phyloP scores from a whole-genome alignment of 2,797 vertebrate genomes.

The Thripadectes ignobilis region DNA sequence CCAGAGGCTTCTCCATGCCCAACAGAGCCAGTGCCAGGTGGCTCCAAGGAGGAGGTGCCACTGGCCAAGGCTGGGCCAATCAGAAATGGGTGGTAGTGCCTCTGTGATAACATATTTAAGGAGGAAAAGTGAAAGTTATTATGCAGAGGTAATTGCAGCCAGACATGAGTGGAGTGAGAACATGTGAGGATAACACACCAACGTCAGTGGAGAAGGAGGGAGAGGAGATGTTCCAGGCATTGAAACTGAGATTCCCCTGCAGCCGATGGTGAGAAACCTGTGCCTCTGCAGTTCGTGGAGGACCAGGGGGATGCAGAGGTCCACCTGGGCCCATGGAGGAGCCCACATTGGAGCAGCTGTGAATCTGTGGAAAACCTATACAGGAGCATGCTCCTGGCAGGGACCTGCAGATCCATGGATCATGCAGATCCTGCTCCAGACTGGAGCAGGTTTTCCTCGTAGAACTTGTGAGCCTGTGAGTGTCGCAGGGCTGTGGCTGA shows the following conservation, averaged over 20 bases:
- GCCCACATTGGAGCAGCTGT: rapidly evolving
- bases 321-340: background rate
- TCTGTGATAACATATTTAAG: background rate
- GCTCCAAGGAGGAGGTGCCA: background rate
- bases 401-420: background rate
- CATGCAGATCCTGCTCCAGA: too few relatives aligned
- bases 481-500: background rate
- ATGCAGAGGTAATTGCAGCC: background rate
- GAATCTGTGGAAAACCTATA: rapidly evolving
- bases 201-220: background rate
- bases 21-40: background rate
- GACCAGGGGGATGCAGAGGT: background rate
- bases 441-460: background rate
- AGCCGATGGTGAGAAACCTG: background rate
- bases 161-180: background rate
- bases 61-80: background rate
- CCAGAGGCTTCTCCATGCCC: background rate
- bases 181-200: background rate
- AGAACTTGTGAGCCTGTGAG: background rate
- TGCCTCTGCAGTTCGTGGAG: background rate
- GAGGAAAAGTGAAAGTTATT: background rate
- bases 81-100: background rate
- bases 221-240: background rate
- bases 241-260: background rate
- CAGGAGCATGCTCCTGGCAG: background rate